Evolutionary conservation across 2,888 invertebrate genomes (phyloP), one percentile per base, ranked within the genome.

Genomic region (Cylindroiulus punctatus): DNA sequence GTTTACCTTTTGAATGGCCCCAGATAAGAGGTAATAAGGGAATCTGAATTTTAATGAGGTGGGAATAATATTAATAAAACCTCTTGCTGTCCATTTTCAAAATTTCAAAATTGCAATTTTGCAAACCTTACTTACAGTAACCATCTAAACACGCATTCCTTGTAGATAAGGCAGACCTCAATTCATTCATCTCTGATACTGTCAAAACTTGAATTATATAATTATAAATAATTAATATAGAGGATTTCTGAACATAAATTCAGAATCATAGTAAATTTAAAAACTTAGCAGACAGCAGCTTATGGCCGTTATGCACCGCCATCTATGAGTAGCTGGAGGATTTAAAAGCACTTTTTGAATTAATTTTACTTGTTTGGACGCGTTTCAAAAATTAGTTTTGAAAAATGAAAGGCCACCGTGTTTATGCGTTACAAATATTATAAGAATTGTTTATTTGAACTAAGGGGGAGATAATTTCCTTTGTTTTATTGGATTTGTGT

Each of bases 1-100:
- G 14, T 19, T 81, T 36, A 81, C 81, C 81, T 81, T 81, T 81
- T 81, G 22, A 26, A 17, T 32, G 81, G 81, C 5, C 81, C 81
- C 30, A 81, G 30, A 22, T 32, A 81, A 14, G 81, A 81, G 26
- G 30, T 14, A 81, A 81, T 81, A 7, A 30, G 36, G 14, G 26
- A 7, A 30, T 36, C 81, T 81, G 4, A 30, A 81, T n/a, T n/a
- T 17, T 0, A 19, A 81, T n/a, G 14, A 81, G 30, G 22, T 32
- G 5, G 14, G 81, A 81, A 30, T 81, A 81, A 26, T 81, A 81
- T 26, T 32, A 26, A 81, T 36, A 14, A 5, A 36, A 81, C 17
- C 30, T 81, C 19, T 32, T 10, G 14, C 32, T 36, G 36, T 36
- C 36, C 36, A 36, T 36, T 36, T n/a, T n/a, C n/a, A n/a, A n/a